A percentile compares a stretch with the other conserved stretches of the same genome.
phyloP scores from a whole-genome alignment of 2,888 invertebrate species.

The Aproaerema taeniolella region DNA sequence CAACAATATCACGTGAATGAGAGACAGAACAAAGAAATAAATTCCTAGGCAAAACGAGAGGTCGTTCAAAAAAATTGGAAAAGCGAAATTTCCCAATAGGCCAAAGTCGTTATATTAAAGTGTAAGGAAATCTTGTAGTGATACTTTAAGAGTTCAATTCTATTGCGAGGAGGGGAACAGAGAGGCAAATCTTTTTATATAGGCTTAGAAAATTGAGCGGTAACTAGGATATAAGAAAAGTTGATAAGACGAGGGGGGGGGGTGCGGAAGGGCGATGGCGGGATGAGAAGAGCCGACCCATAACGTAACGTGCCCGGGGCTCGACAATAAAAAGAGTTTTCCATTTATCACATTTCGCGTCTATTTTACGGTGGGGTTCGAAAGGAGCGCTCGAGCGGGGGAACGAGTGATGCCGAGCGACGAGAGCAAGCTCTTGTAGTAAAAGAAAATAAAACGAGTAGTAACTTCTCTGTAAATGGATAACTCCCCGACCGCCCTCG shows the following conservation, averaged over 20 bases:
- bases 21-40: conserved; percentile 4
- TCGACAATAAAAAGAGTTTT: conserved; percentile 72
- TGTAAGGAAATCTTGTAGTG: conserved; percentile 38
- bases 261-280: conserved; percentile 43
- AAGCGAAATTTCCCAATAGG: conserved; percentile 24
- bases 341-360: conserved; percentile 77
- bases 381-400: conserved; percentile 55
- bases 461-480: conserved; percentile 67
- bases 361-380: conserved; percentile 73
- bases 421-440: conserved; percentile 28
- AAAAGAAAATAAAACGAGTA: conserved; percentile 69
- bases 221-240: conserved; percentile 69
- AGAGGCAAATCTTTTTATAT: conserved; percentile 52
- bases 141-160: conserved; percentile 51
- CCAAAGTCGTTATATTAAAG: conserved; percentile 31
- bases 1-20: neutral
- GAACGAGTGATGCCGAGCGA: conserved; percentile 54
- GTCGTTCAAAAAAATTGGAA: conserved; percentile 13
- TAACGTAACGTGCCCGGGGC: conserved; percentile 64
- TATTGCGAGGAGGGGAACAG: conserved; percentile 44
- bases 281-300: conserved; percentile 53
- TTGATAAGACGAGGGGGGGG: conserved; percentile 61
- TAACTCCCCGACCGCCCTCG: conserved; percentile 59
- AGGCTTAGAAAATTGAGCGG: conserved; percentile 65
- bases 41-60: neutral